These are phyloP conservation scores for Phalangium opilio DNA, from an alignment of 2,888 invertebrate genomes.

Conservation along the genomic window DNA sequence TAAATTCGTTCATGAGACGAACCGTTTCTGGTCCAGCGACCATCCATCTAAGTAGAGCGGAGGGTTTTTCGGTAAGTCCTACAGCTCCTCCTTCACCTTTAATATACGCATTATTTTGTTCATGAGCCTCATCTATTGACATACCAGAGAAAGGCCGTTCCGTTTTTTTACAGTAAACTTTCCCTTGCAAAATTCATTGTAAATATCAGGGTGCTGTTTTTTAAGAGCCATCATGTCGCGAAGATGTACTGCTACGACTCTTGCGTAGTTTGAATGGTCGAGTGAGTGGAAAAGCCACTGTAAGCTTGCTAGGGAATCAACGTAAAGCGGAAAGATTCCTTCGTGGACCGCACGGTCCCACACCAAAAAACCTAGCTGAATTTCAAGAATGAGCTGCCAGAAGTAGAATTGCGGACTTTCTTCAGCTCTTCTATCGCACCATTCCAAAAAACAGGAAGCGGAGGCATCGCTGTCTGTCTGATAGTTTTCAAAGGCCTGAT, in stretches of 20 bases:
- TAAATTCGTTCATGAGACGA: slow-evolving; percentile 9
- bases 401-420: not conserved
- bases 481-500: not conserved
- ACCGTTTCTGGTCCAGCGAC: slow-evolving; percentile 12
- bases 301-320: not conserved
- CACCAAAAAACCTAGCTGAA: not conserved
- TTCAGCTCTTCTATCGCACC: not conserved
- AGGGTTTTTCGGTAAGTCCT: slow-evolving; percentile 1
- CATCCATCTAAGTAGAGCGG: slow-evolving; percentile 11
- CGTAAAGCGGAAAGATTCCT: not conserved
- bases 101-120: not conserved
- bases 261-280: not conserved
- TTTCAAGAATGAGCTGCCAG: not conserved
- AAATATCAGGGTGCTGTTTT: not conserved
- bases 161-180: not conserved
- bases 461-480: too few relatives aligned
- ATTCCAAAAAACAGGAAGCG: not conserved
- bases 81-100: not conserved
- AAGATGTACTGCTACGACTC: not conserved
- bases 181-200: not conserved
- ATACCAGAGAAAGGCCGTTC: not conserved
- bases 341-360: not conserved
- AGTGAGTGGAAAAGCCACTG: not conserved
- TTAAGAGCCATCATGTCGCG: not conserved
- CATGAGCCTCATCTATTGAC: not conserved